These are phyloP conservation scores for Cataglyphis cursor DNA, from an alignment of 2,888 invertebrate genomes.

Conservation along the genomic window DNA sequence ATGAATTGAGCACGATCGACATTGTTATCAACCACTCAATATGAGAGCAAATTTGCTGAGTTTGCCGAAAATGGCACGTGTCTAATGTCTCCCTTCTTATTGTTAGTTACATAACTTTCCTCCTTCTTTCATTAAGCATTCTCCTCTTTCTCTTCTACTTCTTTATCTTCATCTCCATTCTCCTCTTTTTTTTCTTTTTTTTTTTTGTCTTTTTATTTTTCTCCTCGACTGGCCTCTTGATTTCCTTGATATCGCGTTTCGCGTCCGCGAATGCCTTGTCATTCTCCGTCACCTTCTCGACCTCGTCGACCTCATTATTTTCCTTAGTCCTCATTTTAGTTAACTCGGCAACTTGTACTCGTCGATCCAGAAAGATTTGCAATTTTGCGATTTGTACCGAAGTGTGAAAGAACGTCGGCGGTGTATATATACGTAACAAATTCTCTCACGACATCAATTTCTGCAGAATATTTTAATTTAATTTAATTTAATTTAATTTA, in stretches of 20 bases:
- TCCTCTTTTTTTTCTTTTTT: constrained; percentile 92
- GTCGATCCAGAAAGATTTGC: constrained; percentile 55
- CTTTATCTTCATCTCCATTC: constrained; percentile 91
- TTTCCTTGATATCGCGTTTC: constrained; percentile 94
- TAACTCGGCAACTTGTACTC: constrained; percentile 62
- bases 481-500: too few relatives aligned
- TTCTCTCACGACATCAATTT: constrained; percentile 86
- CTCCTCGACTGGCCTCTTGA: constrained; percentile 95
- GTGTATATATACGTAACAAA: constrained; percentile 71
- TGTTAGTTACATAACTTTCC: constrained; percentile 81
- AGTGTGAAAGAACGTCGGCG: constrained; percentile 59
- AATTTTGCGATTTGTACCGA: constrained; percentile 41
- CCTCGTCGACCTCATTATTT: constrained; percentile 93
- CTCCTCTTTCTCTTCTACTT: constrained; percentile 85
- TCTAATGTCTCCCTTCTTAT: constrained; percentile 82
- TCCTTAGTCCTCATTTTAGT: constrained; percentile 93
- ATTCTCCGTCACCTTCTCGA: constrained; percentile 93
- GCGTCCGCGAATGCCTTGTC: constrained; percentile 92
- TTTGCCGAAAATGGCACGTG: constrained; percentile 82
- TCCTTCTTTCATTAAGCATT: constrained; percentile 85
- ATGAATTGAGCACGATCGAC: constrained; percentile 82
- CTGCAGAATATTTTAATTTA: constrained; percentile 80
- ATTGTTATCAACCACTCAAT: constrained; percentile 86
- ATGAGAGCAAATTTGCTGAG: constrained; percentile 86
- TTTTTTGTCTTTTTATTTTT: constrained; percentile 93